Evolutionary conservation across 2,797 vertebrate genomes (phyloP).

Genomic region (Gobionotothen gibberifrons): DNA sequence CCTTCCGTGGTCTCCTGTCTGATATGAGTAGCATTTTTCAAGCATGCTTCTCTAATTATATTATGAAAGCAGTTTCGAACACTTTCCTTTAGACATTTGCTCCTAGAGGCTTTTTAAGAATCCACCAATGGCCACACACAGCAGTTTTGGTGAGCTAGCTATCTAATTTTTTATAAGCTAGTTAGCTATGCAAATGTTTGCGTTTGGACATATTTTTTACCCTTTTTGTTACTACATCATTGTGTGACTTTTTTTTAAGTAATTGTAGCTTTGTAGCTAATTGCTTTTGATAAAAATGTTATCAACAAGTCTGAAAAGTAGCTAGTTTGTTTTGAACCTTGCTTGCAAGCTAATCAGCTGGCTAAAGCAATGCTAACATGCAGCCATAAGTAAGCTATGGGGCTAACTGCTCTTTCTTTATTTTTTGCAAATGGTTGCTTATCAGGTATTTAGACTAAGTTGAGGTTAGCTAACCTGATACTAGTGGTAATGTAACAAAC

Average conservation of each 20-base stretch:
- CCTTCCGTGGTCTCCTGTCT: no score
- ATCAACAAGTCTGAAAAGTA: neutral
- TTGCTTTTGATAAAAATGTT: neutral
- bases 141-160: constrained; percentile 3
- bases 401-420: neutral
- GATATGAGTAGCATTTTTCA: no score
- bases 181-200: neutral
- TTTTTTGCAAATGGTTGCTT: constrained; percentile 7
- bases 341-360: constrained; percentile 9
- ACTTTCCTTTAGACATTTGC: neutral
- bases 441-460: neutral
- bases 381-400: neutral
- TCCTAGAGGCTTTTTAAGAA: neutral
- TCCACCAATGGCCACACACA: neutral
- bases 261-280: constrained; percentile 9
- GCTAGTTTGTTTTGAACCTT: constrained; percentile 18
- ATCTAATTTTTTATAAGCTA: neutral
- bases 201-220: neutral
- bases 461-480: neutral
- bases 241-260: neutral
- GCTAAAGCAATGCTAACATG: constrained; percentile 19
- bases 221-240: neutral
- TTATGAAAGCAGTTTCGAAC: no score
- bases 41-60: no score
- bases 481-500: neutral